phyloP scores from a whole-genome alignment of 2,888 invertebrate genomes.

The Allolobophora icterica region DNA sequence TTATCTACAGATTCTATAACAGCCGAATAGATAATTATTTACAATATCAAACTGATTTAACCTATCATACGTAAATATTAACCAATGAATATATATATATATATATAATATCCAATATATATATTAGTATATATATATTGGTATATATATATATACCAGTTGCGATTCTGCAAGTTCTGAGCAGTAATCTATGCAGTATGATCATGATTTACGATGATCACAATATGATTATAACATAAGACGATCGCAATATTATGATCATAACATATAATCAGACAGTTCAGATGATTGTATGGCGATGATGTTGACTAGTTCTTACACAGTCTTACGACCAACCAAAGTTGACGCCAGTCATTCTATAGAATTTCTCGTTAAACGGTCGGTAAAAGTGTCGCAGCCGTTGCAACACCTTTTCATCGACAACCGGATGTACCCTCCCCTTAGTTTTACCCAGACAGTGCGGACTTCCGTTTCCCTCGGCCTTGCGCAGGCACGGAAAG shows the following conservation, averaged over 20 bases:
- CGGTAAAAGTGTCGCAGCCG: conserved; percentile 57
- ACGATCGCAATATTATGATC: no score
- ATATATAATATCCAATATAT: background rate
- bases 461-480: background rate
- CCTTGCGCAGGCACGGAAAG: conserved; percentile 78
- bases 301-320: background rate
- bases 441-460: conserved; percentile 86
- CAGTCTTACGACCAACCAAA: conserved; percentile 76
- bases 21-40: background rate
- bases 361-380: conserved; percentile 58
- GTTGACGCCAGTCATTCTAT: conserved; percentile 86
- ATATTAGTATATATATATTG: background rate
- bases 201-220: no score
- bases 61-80: background rate
- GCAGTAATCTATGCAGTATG: no score
- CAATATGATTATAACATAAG: no score
- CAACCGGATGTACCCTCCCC: conserved; percentile 83
- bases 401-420: conserved; percentile 73
- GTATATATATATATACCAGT: no score
- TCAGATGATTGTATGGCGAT: background rate
- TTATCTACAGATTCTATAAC: background rate
- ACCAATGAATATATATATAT: background rate
- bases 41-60: background rate
- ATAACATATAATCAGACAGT: background rate
- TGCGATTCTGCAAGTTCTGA: no score